Base-by-base conservation (phyloP, 2,888 invertebrate genomes). In the Thyatira batis region DNA sequence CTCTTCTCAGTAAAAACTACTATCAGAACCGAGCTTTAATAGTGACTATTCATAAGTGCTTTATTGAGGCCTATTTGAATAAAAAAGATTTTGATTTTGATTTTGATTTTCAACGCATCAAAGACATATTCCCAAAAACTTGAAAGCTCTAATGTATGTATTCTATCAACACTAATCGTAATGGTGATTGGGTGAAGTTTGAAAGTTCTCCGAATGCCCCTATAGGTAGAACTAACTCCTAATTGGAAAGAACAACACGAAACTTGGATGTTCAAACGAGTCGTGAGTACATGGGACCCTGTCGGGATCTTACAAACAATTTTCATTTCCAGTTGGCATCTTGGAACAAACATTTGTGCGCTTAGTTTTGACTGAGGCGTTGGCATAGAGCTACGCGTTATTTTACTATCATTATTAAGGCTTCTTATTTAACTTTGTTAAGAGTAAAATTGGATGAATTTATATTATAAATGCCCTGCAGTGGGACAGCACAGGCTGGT, bases 261-360 rank as follows among this genome's bases (percentile, higher is more conserved):
- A 51, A 46, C 20, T 45, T 17, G 44, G 17, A 51, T 25, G 46
- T 48, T 39, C 11, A 20, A 52, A 48, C 39, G 45, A 20, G 23
- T 52, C 23, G 39, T 39, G 48, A 52, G 52, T 48, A 43, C 52
- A 23, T 25, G 43, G 13, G 17, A 17, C 17, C 52, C 46, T 20
- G 25, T 46, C 33, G 27, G 48, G 27, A 28, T 23, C 48, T 20
- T 11, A 25, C 20, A 48, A 48, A 48, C 48, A 48, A 43, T 30
- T 52, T 48, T 48, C 48, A 52, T 52, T 52, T 52, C 52, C 52
- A 20, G 43, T 20, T 39, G 52, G 33, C 48, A 33, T 51, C 46
- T 48, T 20, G 23, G 52, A 21, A 27, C 48, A 52, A 51, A 51
- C 51, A 46, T 51, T 52, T 52, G 46, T 46, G 23, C 51, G 28